Evolutionary conservation across 1,140 invertebrate genomes (phyloP).

Genomic region (Caligus rogercresseyi): DNA sequence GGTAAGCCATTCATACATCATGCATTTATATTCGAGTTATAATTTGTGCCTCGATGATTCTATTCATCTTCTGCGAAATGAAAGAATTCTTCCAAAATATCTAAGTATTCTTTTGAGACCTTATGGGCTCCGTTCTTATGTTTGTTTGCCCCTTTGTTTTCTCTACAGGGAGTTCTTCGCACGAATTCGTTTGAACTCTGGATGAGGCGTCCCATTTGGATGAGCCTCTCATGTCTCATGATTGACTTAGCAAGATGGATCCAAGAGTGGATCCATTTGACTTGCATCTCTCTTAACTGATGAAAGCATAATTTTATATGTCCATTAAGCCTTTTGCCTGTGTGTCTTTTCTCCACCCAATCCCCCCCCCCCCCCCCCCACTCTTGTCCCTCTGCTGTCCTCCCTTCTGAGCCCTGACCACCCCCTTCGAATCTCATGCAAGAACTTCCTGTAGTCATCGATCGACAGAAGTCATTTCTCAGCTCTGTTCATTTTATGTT

Average conservation of each 20-base stretch:
- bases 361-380: not conserved
- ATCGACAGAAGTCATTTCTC: not conserved
- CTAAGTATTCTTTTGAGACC: too few relatives aligned
- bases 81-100: too few relatives aligned
- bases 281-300: not conserved
- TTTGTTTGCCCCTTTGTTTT: not conserved
- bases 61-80: too few relatives aligned
- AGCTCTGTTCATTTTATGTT: not conserved
- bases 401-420: too few relatives aligned
- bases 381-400: too few relatives aligned
- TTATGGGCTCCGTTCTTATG: too few relatives aligned
- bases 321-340: not conserved
- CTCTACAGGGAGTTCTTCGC: not conserved
- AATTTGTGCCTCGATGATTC: too few relatives aligned
- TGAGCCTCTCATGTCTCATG: not conserved
- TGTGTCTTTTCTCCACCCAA: not conserved
- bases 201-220: not conserved
- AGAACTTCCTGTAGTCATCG: not conserved
- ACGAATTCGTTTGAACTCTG: not conserved
- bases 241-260: not conserved
- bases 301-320: not conserved
- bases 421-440: not conserved
- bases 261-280: not conserved
- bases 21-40: too few relatives aligned
- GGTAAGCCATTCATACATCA: too few relatives aligned